A percentile compares a stretch with the other conserved stretches of the same genome.
Evolutionary conservation across 2,797 vertebrate species (phyloP).

Genomic region (Sarcophilus harrisii): DNA sequence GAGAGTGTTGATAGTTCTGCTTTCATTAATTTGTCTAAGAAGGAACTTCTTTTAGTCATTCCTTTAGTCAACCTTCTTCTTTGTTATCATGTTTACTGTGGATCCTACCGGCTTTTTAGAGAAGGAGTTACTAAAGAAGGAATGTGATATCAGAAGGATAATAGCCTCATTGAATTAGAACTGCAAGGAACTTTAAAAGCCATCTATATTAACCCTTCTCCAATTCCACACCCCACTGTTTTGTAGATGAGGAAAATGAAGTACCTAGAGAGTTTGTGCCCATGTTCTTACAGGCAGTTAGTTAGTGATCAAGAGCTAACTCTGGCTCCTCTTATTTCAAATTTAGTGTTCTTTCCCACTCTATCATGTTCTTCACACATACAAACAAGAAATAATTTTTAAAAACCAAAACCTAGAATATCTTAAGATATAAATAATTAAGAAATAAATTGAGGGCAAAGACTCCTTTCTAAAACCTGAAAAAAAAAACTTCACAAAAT

Average conservation of each 20-base stretch:
- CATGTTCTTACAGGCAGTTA: neutral
- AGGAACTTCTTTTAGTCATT: slow-evolving; percentile 6
- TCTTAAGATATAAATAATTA: slow-evolving; percentile 16
- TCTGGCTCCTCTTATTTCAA: neutral
- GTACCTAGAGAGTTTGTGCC: neutral
- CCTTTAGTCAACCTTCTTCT: slow-evolving; percentile 21
- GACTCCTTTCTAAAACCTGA: slow-evolving; percentile 41
- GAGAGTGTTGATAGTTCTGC: neutral
- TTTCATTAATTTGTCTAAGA: slow-evolving; percentile 27
- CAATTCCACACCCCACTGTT: neutral
- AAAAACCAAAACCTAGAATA: slow-evolving; percentile 1
- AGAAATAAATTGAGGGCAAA: neutral
- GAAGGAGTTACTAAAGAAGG: neutral
- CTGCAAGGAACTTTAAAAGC: neutral
- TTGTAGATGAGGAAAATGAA: neutral
- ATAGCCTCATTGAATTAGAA: slow-evolving; percentile 26
- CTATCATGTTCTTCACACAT: neutral
- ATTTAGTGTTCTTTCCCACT: neutral
- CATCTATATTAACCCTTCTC: neutral
- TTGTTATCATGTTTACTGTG: slow-evolving; percentile 16
- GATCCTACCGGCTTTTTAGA: neutral
- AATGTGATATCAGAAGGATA: neutral
- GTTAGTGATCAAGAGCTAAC: neutral
- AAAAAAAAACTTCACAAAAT: slow-evolving; percentile 52
- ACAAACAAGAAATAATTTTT: neutral